Conservation (phyloP, 1,140 invertebrate species). For the Sarcophaga bullata region DNA sequence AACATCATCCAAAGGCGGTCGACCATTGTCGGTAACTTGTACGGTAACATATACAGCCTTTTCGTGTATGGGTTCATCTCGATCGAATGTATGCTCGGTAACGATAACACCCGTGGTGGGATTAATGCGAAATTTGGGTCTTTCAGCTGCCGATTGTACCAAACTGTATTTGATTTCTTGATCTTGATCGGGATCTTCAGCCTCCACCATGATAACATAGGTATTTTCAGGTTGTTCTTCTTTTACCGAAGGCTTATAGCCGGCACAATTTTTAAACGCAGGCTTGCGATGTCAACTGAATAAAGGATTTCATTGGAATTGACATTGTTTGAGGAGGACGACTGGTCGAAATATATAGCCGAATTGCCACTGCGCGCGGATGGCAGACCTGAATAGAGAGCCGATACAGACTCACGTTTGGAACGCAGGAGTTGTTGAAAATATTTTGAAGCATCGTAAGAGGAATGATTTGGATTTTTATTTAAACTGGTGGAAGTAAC, state of each 20-base stretch:
- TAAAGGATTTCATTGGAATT: constrained; percentile 44
- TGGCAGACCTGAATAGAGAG: constrained; percentile 42
- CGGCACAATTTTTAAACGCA: constrained; percentile 74
- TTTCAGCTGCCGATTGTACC: constrained; percentile 77
- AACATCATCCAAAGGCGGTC: constrained; percentile 83
- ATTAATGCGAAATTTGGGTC: constrained; percentile 82
- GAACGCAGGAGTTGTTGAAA: neutral
- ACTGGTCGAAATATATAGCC: constrained; percentile 33
- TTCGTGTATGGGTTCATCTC: constrained; percentile 86
- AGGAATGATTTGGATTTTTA: constrained; percentile 26
- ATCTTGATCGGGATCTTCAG: constrained; percentile 77
- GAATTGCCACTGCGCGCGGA: constrained; percentile 42
- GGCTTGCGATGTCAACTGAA: constrained; percentile 73
- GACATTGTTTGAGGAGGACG: constrained; percentile 42
- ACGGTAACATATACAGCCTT: constrained; percentile 78
- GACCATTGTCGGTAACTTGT: constrained; percentile 86
- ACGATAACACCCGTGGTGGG: constrained; percentile 77
- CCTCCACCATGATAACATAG: constrained; percentile 72
- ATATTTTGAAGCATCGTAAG: constrained; percentile 14
- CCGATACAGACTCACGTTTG: constrained; percentile 33
- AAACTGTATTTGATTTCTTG: constrained; percentile 84
- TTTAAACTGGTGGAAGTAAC: neutral
- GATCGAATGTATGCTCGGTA: constrained; percentile 81
- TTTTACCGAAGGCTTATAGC: constrained; percentile 72
- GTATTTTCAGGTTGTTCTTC: constrained; percentile 73